These are phyloP conservation scores for Carcina quercana DNA, from an alignment of 2,888 invertebrate genomes.

Conservation along the genomic window DNA sequence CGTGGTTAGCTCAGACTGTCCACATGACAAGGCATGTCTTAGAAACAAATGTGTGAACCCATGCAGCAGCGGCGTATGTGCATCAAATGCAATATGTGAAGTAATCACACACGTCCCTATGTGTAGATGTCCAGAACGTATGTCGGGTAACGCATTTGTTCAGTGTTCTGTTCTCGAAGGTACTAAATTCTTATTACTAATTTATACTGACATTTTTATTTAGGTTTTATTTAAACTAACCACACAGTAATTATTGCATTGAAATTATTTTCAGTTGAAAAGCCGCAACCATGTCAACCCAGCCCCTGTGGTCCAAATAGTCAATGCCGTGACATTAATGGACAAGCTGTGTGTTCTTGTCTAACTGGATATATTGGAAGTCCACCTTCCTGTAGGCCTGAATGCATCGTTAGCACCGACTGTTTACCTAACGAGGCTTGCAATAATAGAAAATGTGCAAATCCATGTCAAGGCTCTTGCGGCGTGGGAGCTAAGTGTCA, in stretches of 20 bases:
- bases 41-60: conserved; percentile 82
- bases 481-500: conserved; percentile 83
- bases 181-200: conserved; percentile 14
- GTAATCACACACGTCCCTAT: conserved; percentile 83
- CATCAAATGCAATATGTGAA: conserved; percentile 80
- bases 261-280: conserved; percentile 38
- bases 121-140: conserved; percentile 79
- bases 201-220: neutral
- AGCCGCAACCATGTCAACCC: conserved; percentile 53
- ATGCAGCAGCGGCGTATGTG: conserved; percentile 80
- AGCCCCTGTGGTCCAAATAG: conserved; percentile 88
- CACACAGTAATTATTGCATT: neutral
- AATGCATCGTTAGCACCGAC: conserved; percentile 84
- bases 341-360: conserved; percentile 83
- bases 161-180: conserved; percentile 70
- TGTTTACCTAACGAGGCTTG: conserved; percentile 84
- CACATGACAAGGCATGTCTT: conserved; percentile 77
- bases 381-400: conserved; percentile 86
- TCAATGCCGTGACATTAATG: conserved; percentile 82
- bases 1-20: conserved; percentile 79
- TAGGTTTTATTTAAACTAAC: neutral
- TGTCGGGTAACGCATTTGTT: conserved; percentile 80
- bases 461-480: conserved; percentile 90
- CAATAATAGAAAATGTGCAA: conserved; percentile 84
- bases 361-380: conserved; percentile 81